Base-by-base conservation (phyloP, 1,140 invertebrate genomes). In the Gerris buenoi region DNA sequence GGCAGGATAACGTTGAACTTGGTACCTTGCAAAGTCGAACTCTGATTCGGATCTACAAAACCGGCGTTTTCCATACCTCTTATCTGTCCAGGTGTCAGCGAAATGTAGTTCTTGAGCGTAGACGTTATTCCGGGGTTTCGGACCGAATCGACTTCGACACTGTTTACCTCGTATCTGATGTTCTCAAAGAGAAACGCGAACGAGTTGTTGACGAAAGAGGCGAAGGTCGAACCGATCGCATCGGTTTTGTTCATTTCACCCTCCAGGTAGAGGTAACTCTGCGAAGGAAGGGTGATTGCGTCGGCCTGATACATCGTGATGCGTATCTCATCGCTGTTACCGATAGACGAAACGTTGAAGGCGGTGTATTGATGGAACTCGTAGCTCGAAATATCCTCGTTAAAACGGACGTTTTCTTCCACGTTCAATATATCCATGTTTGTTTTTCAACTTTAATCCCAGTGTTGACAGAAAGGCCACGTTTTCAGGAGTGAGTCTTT, bases 81-180 rank as follows among this genome's bases (percentile, higher is more conserved):
- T n/a, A n/a, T n/a, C 62, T 64, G 70, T 67, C 76, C 71, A 57
- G 64, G 67, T 0, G 71, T 63, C 22, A 72, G 69, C 0, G 74
- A 74, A 23, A 74, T n/a, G 66, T 72, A 75, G 25, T 68, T 71
- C 72, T 80, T 80, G 65, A 80, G 74, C n/a, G 74, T 71, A 60
- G 66, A 75, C 1, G 75, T 76, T 2, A 77, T 70, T 29, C 77
- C 77, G 2, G 75, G 72, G 71, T 76, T 75, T 73, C 75, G 75
- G 64, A 71, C 73, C 56, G 71, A 65, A 74, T 81, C 77, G 64
- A 80, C 76, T 71, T 77, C 76, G 1, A 76, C 69, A 27, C 74
- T 76, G 70, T 77, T 77, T 1, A 80, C 5, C 72, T 79, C 76
- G 70, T 78, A 80, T 56, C 76, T 70, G n/a, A 79, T 77, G 69